A percentile compares a stretch with the other conserved stretches of the same genome.
These are phyloP conservation scores for Aethina tumida DNA, from an alignment of 1,140 invertebrate species.

Conservation along the genomic window DNA sequence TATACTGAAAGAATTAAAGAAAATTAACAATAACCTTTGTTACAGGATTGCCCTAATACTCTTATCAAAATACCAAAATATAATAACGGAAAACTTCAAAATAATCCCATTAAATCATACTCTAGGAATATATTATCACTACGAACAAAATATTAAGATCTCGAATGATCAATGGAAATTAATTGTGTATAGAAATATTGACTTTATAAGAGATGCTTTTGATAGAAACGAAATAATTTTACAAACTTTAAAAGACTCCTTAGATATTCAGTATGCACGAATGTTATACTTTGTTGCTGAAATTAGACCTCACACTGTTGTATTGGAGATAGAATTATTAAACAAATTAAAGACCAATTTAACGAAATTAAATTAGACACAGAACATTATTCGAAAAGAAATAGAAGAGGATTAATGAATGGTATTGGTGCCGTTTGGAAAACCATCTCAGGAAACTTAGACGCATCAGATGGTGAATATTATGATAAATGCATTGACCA, in stretches of 20 bases:
- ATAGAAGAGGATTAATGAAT: conserved; percentile 18
- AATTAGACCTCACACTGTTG: conserved; percentile 9
- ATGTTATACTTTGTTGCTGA: conserved; percentile 7
- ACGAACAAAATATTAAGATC: conserved; percentile 9
- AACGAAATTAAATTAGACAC: conserved; percentile 5
- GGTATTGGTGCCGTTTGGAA: conserved; percentile 16
- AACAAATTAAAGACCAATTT: conserved; percentile 8
- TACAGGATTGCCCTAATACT: too few species aligned
- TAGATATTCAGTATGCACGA: neutral
- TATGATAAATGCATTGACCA: conserved; percentile 18
- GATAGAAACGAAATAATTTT: conserved; percentile 11
- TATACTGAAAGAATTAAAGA: conserved; percentile 2
- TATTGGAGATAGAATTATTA: conserved; percentile 9
- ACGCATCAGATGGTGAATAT: conserved; percentile 19
- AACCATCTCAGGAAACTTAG: conserved; percentile 18
- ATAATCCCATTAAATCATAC: conserved; percentile 9
- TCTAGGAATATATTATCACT: conserved; percentile 7
- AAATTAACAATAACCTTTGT: too few species aligned
- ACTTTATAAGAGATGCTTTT: conserved; percentile 3
- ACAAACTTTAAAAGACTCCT: neutral
- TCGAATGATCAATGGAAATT: conserved; percentile 15
- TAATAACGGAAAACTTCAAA: conserved; percentile 2
- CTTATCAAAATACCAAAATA: conserved; percentile 9
- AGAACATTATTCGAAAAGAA: too few species aligned
- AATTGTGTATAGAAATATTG: conserved; percentile 8